Evolutionary conservation across 2,113 vertebrate species (phyloP), one percentile per base, ranked within the genome.

Genomic region (Malurus alboscapulatus): DNA sequence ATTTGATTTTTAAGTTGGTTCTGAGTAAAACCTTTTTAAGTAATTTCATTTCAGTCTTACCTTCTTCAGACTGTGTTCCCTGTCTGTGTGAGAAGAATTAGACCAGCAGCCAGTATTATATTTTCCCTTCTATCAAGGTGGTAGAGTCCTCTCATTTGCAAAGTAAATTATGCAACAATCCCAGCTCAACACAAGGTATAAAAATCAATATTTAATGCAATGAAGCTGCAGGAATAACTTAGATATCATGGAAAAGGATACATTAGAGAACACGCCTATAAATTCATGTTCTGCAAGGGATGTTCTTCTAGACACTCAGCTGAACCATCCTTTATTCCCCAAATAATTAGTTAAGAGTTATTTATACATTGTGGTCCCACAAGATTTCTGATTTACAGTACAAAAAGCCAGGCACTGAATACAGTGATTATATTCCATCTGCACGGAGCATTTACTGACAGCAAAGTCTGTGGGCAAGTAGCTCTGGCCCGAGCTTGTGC

Each of bases 351-450:
- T 92, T 80, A 58, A 40, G 63, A 96, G 93, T 93, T 96, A 94
- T 96, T 96, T 96, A 94, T 95, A 90, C 21, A 26, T 59, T 63
- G 42, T 25, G 72, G 65, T 92, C 91, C 59, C 96, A 86, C 55
- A 75, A 93, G 95, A 93, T 74, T 92, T 94, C 82, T 94, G 84
- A 94, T 94, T 90, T 92, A 81, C 79, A 86, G 94, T 76, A 95
- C 87, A 94, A 92, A 95, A 88, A 92, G 45, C 16, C 81, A 83
- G 55, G 89, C 89, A 55, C 86, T 96, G 95, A 96, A 95, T 96
- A 80, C 93, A 88, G 85, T 75, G 59, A 95, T 94, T 96, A 96
- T 95, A 88, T 78, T 95, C 92, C 61, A 93, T 92, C 85, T 93
- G 84, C 83, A 67, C 8, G 6, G 85, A 50, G 82, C 87, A 88